Evolutionary conservation across 2,113 vertebrate genomes (phyloP).

Genomic region (Pluvianellus socialis): DNA sequence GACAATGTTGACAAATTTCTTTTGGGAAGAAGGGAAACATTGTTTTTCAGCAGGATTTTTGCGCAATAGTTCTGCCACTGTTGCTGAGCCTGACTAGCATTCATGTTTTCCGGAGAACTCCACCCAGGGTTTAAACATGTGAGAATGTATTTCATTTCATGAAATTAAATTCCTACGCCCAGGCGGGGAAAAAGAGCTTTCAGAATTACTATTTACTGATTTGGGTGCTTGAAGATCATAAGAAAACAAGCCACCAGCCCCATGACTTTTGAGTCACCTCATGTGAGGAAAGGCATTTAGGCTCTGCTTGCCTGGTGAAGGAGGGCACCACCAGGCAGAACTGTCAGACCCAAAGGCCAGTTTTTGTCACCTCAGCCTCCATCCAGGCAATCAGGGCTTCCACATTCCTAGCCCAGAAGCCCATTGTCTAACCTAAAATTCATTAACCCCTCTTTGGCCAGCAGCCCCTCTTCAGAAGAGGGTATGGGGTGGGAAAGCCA

Average conservation of each 20-base stretch:
- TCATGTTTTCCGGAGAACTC: not conserved
- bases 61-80: not conserved
- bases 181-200: not conserved
- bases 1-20: not conserved
- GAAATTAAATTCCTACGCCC: not conserved
- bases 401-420: not conserved
- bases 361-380: not conserved
- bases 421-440: not conserved
- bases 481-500: not conserved
- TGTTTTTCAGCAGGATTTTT: not conserved
- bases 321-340: not conserved
- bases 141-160: not conserved
- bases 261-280: not conserved
- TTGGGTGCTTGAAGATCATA: not conserved
- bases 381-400: not conserved
- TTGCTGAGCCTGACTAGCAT: not conserved
- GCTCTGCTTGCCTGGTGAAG: not conserved
- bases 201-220: not conserved
- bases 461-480: not conserved
- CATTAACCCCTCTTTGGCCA: not conserved
- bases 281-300: not conserved
- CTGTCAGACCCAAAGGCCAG: not conserved
- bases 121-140: not conserved
- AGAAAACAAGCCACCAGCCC: not conserved
- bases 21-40: not conserved